A percentile compares a stretch with the other conserved stretches of the same genome.
phyloP scores from a whole-genome alignment of 1,140 invertebrate genomes.

The Drosophila miranda region DNA sequence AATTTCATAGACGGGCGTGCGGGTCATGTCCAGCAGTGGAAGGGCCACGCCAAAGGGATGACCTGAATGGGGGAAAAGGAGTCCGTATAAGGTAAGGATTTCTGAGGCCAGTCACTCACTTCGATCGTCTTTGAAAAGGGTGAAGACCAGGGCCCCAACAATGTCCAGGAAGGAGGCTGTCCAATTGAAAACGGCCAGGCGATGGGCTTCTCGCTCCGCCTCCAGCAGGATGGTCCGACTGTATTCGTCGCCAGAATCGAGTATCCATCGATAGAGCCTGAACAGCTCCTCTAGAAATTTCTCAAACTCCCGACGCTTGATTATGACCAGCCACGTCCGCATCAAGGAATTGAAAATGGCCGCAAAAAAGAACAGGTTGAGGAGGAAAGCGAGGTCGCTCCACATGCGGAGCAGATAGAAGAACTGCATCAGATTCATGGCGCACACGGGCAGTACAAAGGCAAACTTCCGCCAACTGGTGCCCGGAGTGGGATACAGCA shows the following conservation, averaged over 20 bases:
- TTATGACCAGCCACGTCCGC: constrained; percentile 67
- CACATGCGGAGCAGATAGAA: constrained; percentile 67
- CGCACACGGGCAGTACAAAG: constrained; percentile 64
- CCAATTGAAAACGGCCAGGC: constrained; percentile 66
- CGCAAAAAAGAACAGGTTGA: constrained; percentile 73
- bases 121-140: constrained; percentile 54
- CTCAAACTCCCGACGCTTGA: constrained; percentile 45
- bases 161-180: constrained; percentile 66
- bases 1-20: constrained; percentile 65
- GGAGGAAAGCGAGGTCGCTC: constrained; percentile 68
- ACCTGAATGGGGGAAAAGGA: constrained; percentile 26
- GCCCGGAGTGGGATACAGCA: constrained; percentile 52
- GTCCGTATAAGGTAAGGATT: not conserved
- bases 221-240: constrained; percentile 23
- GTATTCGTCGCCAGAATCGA: constrained; percentile 22
- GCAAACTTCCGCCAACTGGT: constrained; percentile 61
- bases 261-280: constrained; percentile 47
- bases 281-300: constrained; percentile 50
- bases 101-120: constrained; percentile 29
- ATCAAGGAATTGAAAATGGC: constrained; percentile 72
- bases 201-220: constrained; percentile 40
- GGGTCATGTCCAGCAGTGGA: constrained; percentile 62
- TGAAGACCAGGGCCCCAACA: constrained; percentile 53
- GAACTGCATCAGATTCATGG: constrained; percentile 74
- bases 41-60: constrained; percentile 73